Conservation (phyloP, 2,888 invertebrate genomes). For the Himalopsyche tibetana region DNA sequence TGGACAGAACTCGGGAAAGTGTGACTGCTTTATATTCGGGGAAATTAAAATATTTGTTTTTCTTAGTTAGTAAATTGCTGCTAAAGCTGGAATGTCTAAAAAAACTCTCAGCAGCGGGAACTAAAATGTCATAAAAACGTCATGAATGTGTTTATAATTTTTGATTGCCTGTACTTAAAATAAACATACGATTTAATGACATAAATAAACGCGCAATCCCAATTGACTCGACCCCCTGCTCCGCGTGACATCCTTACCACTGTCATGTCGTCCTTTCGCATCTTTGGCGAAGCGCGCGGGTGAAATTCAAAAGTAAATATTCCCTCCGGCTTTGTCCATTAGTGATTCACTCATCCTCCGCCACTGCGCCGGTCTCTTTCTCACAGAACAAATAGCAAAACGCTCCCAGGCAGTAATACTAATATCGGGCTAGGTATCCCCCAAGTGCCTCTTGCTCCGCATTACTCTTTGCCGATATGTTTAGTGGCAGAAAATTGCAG, state of each 20-base stretch:
- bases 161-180: not conserved
- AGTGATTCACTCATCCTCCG: constrained; percentile 50
- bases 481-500: not conserved
- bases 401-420: constrained; percentile 61
- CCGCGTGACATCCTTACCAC: constrained; percentile 15
- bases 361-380: constrained; percentile 24
- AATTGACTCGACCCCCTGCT: constrained; percentile 34
- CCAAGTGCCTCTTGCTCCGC: constrained; percentile 24
- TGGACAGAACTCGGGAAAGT: too few relatives aligned
- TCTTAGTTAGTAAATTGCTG: too few relatives aligned
- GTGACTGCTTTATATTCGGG: too few relatives aligned
- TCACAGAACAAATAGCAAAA: constrained; percentile 58
- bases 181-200: constrained; percentile 56
- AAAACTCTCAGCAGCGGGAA: too few relatives aligned
- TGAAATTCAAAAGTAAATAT: constrained; percentile 64
- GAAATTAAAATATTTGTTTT: too few relatives aligned
- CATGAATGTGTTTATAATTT: too few relatives aligned
- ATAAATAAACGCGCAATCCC: constrained; percentile 63
- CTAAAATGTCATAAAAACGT: too few relatives aligned
- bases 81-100: too few relatives aligned
- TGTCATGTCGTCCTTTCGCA: constrained; percentile 17
- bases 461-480: constrained; percentile 8
- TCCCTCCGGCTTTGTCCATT: constrained; percentile 62
- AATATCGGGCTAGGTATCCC: constrained; percentile 50
- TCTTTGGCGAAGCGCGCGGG: constrained; percentile 46